Conservation (phyloP, 2,888 invertebrate species). For the Drosophila putrida region DNA sequence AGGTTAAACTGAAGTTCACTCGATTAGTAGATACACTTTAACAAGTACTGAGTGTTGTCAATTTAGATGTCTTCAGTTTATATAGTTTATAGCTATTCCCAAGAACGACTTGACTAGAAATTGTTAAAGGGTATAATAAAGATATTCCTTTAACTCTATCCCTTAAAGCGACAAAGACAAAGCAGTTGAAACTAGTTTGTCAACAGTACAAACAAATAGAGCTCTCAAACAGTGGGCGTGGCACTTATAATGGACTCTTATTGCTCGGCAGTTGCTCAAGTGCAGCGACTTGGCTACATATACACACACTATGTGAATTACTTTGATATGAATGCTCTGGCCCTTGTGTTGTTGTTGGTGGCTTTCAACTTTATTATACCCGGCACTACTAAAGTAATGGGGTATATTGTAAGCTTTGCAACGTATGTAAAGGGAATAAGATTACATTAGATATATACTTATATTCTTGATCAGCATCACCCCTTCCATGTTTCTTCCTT, state of each 20-base stretch:
- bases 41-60: not conserved
- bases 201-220: conserved; percentile 21
- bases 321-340: conserved; percentile 15
- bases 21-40: conserved; percentile 1
- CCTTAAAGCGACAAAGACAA: conserved; percentile 3
- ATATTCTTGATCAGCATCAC: not conserved
- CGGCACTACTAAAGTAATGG: not conserved
- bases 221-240: conserved; percentile 30
- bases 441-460: too few relatives aligned
- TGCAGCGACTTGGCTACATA: conserved; percentile 41
- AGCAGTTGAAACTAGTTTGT: conserved; percentile 24
- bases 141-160: not conserved
- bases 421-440: too few relatives aligned
- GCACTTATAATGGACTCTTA: conserved; percentile 32
- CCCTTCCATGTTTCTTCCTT: too few relatives aligned
- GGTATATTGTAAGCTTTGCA: not conserved
- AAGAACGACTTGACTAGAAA: too few relatives aligned
- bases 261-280: conserved; percentile 50
- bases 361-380: conserved; percentile 3
- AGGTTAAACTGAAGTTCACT: not conserved
- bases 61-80: not conserved
- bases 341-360: conserved; percentile 3
- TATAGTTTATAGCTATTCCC: too few relatives aligned
- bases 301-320: conserved; percentile 1
- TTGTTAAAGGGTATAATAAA: not conserved